Percentiles rank a stretch among this genome's conserved stretches.
Conservation (phyloP, 1,140 invertebrate genomes). For the Archegozetes longisetosus region DNA sequence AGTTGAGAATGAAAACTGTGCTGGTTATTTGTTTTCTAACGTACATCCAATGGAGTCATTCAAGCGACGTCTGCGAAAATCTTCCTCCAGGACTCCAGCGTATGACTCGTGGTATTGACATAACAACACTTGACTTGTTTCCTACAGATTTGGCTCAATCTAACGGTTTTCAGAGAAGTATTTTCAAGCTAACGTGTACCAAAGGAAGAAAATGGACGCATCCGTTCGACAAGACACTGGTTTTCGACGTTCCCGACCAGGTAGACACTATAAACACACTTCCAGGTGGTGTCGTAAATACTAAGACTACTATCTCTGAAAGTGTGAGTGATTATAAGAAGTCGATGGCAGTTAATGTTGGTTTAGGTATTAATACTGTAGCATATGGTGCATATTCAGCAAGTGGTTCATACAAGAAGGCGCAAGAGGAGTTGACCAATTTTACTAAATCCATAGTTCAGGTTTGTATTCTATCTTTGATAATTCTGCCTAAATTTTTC, state of each 20-base stretch:
- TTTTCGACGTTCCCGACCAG: conserved; percentile 1
- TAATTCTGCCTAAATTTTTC: no score
- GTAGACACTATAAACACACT: background rate
- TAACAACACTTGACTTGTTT: conserved; percentile 7
- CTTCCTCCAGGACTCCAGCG: background rate
- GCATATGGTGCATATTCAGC: background rate
- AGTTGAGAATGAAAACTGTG: no score
- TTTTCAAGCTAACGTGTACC: background rate
- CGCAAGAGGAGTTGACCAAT: background rate
- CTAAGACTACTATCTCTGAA: background rate
- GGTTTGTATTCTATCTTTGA: no score
- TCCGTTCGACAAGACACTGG: background rate
- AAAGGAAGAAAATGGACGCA: background rate
- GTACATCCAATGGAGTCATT: no score
- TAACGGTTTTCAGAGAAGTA: background rate
- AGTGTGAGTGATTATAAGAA: background rate
- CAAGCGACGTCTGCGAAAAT: no score
- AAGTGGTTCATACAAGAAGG: conserved; percentile 2
- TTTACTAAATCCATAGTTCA: background rate
- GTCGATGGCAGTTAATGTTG: background rate
- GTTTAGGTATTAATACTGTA: background rate
- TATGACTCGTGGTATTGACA: conserved; percentile 3
- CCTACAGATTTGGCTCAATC: background rate
- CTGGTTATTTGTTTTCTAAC: no score
- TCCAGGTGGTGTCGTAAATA: conserved; percentile 1